Conservation (phyloP, 2,797 vertebrate genomes). For the Hydrolagus colliei region DNA sequence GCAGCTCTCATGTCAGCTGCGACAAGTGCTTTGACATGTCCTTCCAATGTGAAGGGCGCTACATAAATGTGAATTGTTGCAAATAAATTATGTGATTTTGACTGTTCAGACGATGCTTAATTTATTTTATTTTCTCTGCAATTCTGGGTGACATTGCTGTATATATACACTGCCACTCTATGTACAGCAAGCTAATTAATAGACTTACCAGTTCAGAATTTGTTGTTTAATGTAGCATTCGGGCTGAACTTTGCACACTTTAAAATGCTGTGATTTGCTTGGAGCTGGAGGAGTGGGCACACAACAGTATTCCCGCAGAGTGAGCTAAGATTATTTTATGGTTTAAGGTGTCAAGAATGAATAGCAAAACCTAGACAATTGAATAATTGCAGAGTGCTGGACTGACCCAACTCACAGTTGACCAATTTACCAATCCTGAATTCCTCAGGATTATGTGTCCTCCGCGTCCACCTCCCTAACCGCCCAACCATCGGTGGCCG, state of each 20-base stretch:
- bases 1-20: too few relatives aligned
- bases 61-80: neutral
- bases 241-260: too few relatives aligned
- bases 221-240: neutral
- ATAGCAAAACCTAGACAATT: neutral
- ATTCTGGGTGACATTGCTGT: too few relatives aligned
- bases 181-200: too few relatives aligned
- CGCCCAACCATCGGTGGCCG: neutral
- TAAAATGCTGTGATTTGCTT: neutral
- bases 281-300: too few relatives aligned
- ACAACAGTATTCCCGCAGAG: too few relatives aligned
- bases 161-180: too few relatives aligned
- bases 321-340: neutral
- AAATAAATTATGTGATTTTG: neutral
- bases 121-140: neutral
- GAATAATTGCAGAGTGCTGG: too few relatives aligned
- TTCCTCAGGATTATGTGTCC: neutral
- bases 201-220: neutral
- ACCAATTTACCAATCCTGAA: neutral
- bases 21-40: too few relatives aligned
- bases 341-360: neutral
- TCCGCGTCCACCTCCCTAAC: neutral
- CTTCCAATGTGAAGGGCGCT: neutral
- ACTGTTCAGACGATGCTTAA: neutral
- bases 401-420: neutral